A percentile compares a stretch with the other conserved stretches of the same genome.
Evolutionary conservation across 1,140 invertebrate genomes (phyloP).

Genomic region (Drosophila nigrodunni): DNA sequence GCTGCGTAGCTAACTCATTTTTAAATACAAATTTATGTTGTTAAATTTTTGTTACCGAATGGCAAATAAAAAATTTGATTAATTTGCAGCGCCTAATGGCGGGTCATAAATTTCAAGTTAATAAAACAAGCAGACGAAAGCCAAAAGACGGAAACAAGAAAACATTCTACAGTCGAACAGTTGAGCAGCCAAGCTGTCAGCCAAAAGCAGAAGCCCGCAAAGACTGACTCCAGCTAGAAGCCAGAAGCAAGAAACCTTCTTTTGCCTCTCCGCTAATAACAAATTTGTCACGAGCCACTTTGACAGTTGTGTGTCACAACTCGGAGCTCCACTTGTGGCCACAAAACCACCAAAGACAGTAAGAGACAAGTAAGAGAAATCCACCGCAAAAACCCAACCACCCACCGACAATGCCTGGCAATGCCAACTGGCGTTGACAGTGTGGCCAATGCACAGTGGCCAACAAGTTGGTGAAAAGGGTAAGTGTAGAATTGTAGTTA

Average conservation of each 20-base stretch:
- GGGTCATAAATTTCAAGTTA: constrained; percentile 74
- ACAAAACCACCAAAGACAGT: constrained; percentile 28
- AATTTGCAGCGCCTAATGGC: constrained; percentile 73
- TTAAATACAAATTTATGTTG: constrained; percentile 83
- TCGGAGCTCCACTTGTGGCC: constrained; percentile 43
- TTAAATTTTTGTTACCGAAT: constrained; percentile 39
- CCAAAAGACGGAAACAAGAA: not conserved
- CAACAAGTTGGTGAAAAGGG: not conserved
- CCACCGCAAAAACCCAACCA: constrained; percentile 1
- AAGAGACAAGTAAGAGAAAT: not conserved
- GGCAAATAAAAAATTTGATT: constrained; percentile 75
- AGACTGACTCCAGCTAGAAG: constrained; percentile 9
- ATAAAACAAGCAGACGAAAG: constrained; percentile 56
- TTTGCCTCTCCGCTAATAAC: constrained; percentile 62
- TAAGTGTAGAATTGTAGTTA: not conserved
- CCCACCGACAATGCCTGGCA: constrained; percentile 35
- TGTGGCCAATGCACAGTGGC: constrained; percentile 30
- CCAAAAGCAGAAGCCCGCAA: constrained; percentile 18
- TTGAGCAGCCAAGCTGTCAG: constrained; percentile 34
- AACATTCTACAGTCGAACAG: constrained; percentile 8
- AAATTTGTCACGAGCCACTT: constrained; percentile 73
- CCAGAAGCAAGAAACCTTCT: constrained; percentile 15
- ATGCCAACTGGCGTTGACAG: constrained; percentile 38
- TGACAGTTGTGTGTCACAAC: constrained; percentile 75
- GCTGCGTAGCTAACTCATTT: constrained; percentile 73